phyloP scores from a whole-genome alignment of 2,113 vertebrate species.

The Ceuthmochares aereus region DNA sequence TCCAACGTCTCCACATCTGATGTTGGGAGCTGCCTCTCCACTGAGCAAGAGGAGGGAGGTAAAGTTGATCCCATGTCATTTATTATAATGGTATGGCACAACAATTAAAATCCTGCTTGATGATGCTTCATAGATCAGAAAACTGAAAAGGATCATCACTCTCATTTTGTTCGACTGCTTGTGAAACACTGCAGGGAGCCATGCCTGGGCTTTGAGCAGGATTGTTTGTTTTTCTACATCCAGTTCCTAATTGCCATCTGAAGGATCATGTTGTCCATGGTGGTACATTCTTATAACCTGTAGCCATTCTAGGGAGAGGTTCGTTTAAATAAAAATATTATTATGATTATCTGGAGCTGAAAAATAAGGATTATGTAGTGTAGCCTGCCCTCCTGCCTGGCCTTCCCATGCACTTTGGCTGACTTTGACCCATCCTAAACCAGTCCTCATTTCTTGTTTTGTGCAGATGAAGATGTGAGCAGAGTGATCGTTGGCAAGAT shows the following conservation, averaged over 20 bases:
- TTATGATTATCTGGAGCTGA: background rate
- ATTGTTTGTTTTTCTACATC: background rate
- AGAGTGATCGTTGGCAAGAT: slow-evolving; percentile 92
- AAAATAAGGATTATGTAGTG: background rate
- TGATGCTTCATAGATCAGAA: background rate
- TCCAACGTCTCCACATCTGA: slow-evolving; percentile 87
- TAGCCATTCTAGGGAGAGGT: background rate
- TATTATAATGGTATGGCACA: background rate
- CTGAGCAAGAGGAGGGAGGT: slow-evolving; percentile 91
- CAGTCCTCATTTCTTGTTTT: background rate
- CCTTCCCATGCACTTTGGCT: background rate
- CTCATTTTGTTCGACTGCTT: background rate
- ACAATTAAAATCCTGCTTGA: background rate
- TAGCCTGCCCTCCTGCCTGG: background rate
- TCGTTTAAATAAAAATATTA: background rate
- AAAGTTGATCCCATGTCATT: background rate
- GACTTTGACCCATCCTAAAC: background rate
- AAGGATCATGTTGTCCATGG: background rate
- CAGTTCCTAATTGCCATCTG: background rate
- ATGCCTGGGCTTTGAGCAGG: background rate
- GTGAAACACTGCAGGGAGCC: background rate
- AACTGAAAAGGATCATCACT: background rate
- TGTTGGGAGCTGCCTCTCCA: slow-evolving; percentile 76
- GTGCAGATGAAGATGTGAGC: slow-evolving; percentile 83
- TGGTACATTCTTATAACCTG: background rate